Evolutionary conservation across 2,113 vertebrate species (phyloP).

Genomic region (Physeter macrocephalus): DNA sequence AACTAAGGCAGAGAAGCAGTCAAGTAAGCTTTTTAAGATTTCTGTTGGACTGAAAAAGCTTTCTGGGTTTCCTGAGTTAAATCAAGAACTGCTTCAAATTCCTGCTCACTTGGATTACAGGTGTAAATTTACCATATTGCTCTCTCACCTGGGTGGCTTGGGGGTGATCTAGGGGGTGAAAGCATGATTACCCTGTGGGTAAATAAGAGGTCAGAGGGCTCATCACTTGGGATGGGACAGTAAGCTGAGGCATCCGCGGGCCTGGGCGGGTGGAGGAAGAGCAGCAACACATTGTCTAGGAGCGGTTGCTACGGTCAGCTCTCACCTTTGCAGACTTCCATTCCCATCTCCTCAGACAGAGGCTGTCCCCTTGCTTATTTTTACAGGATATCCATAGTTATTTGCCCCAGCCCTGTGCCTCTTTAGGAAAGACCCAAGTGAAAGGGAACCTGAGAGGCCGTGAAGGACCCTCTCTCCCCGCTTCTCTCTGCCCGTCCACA

Average conservation of each 20-base stretch:
- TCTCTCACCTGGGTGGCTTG: background rate
- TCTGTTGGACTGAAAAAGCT: background rate
- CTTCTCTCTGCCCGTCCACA: too few relatives aligned
- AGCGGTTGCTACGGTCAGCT: background rate
- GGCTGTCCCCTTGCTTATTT: background rate
- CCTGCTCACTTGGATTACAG: background rate
- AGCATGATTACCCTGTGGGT: background rate
- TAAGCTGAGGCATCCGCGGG: background rate
- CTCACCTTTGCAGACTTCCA: background rate
- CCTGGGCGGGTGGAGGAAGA: background rate
- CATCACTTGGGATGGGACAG: rapidly evolving
- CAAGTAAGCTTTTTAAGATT: background rate
- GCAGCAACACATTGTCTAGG: rapidly evolving
- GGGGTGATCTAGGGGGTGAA: background rate
- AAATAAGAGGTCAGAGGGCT: background rate
- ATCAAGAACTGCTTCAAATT: background rate
- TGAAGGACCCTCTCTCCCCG: background rate
- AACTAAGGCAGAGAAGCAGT: background rate
- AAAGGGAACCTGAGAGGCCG: background rate
- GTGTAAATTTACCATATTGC: background rate
- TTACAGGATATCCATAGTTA: background rate
- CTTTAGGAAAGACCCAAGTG: background rate
- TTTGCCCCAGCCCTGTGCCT: background rate
- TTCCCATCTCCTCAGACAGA: background rate
- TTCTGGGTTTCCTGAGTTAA: background rate